These are phyloP conservation scores for Platynereis dumerilii DNA, from an alignment of 2,888 invertebrate genomes.

Conservation along the genomic window DNA sequence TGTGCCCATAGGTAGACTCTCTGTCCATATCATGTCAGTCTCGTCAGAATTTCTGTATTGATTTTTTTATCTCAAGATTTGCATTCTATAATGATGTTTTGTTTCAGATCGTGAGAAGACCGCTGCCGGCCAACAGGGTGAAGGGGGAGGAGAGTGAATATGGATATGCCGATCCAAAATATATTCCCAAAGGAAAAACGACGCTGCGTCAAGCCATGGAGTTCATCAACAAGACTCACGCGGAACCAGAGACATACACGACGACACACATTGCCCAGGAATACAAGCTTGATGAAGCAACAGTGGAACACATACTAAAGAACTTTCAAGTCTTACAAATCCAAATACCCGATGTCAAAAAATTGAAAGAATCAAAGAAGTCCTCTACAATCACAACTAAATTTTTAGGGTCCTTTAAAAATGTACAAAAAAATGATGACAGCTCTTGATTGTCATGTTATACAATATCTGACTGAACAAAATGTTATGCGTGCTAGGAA, in stretches of 20 bases:
- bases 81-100: neutral
- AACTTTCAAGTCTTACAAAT: constrained; percentile 75
- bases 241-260: constrained; percentile 70
- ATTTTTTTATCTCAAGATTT: neutral
- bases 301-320: constrained; percentile 70
- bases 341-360: constrained; percentile 67
- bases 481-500: no score
- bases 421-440: no score
- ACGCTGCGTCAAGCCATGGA: constrained; percentile 72
- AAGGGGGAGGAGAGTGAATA: constrained; percentile 67
- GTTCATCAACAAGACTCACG: constrained; percentile 73
- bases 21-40: no score
- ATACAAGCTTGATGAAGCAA: constrained; percentile 74
- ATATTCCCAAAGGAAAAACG: constrained; percentile 71
- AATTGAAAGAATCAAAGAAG: no score
- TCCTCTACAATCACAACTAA: no score
- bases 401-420: no score
- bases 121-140: constrained; percentile 26
- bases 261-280: constrained; percentile 72
- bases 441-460: no score
- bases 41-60: no score
- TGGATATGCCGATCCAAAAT: constrained; percentile 74
- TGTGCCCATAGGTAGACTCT: no score
- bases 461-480: no score
- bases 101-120: constrained; percentile 9